These are phyloP conservation scores for Cyphomyrus discorhynchus DNA, from an alignment of 2,113 vertebrate genomes.

Conservation along the genomic window DNA sequence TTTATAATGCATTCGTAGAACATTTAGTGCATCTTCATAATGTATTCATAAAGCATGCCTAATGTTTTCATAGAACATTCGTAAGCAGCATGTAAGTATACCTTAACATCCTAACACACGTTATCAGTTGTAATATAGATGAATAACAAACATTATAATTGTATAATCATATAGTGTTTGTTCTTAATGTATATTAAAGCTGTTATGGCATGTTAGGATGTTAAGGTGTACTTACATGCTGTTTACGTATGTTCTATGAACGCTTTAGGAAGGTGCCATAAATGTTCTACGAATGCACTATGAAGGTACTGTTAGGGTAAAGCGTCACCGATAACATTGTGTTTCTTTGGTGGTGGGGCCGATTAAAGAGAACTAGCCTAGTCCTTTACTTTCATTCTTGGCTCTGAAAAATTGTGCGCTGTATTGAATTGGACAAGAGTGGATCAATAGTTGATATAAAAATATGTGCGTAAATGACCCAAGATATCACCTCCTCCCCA, in stretches of 20 bases:
- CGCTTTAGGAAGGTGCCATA: not conserved
- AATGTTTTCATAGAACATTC: not conserved
- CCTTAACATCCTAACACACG: not conserved
- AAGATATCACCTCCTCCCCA: not conserved
- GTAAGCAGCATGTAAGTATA: not conserved
- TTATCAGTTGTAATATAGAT: not conserved
- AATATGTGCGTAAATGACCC: not conserved
- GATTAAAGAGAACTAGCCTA: not conserved
- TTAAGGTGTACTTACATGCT: not conserved
- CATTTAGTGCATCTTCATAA: not conserved
- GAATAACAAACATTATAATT: not conserved
- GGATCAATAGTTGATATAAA: not conserved
- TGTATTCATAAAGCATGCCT: not conserved
- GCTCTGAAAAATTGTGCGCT: not conserved
- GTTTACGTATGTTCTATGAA: not conserved
- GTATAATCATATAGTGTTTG: not conserved
- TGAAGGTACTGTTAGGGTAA: not conserved
- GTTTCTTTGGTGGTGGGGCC: not conserved
- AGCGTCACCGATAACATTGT: not conserved
- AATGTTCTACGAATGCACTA: not conserved
- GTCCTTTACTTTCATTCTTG: not conserved
- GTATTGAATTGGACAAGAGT: not conserved
- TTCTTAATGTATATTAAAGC: not conserved
- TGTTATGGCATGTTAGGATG: not conserved
- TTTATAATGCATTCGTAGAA: not conserved